Base-by-base conservation (phyloP, 2,888 invertebrate species). In the Chaetogeoica ovagalla region DNA sequence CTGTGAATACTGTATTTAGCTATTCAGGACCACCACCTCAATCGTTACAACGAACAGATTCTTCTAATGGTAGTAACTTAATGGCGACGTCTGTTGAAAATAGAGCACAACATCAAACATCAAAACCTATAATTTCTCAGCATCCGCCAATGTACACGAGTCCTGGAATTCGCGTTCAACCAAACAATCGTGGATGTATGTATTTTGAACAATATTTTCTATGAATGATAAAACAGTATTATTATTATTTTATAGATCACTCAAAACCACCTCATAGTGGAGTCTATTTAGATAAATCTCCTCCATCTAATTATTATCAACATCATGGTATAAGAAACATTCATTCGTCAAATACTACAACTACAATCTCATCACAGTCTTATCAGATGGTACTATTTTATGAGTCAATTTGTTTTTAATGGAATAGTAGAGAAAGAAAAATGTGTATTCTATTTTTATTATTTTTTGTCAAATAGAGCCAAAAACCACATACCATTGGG, bases 81-180 rank as follows among this genome's bases (percentile, higher is more conserved):
- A 65, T 71, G 11, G 63, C 37, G 9, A 63, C 52, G 11, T 9
- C 70, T 37, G 52, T 37, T 70, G 77, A 77, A 1, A 48, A 13
- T 13, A 3, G 15, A 1, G 48, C 15, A 21, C 77, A 71, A 55
- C 63, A 68, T 2, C 68, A 79, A 65, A 13, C 71, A 57, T 13
- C 71, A 30, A 71, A 79, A n/a, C 55, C 70, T 19, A 37, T 63
- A 13, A 70, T 70, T 17, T 70, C 63, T 37, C 69, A 62, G 1
- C 69, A 79, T 57, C 79, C 70, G 19, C 79, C 79, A 15, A 63
- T 79, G 71, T 79, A 63, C n/a, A 71, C 71, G 71, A 79, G 71
- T 13, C 70, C 70, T n/a, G 63, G 71, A 21, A 71, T 79, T 63
- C 70, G 79, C 55, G 71, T 71, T 65, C 79, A 63, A 71, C 43